Conservation (phyloP, 2,888 invertebrate genomes). For the Timema podura region DNA sequence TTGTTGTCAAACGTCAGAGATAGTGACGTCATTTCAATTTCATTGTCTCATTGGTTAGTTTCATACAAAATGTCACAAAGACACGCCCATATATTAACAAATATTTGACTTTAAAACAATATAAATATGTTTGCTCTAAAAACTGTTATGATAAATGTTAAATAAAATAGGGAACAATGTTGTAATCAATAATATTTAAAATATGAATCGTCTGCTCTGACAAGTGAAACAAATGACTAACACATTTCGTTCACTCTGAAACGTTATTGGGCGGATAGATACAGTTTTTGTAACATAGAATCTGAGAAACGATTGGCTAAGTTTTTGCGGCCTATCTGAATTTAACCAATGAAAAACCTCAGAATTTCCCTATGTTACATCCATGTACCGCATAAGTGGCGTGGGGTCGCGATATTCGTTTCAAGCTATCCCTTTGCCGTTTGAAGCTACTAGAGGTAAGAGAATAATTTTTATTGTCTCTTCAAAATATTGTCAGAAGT, state of each 20-base stretch:
- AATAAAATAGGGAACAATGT: too few relatives aligned
- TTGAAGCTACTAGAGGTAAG: conserved; percentile 56
- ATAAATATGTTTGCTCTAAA: too few relatives aligned
- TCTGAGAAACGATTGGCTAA: conserved; percentile 48
- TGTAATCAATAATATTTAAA: too few relatives aligned
- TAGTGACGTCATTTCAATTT: too few relatives aligned
- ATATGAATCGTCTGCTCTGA: conserved; percentile 16
- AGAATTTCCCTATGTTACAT: conserved; percentile 46
- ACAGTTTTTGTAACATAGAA: conserved; percentile 27
- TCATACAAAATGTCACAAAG: too few relatives aligned
- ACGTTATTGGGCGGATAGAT: conserved; percentile 14
- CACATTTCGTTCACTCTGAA: background rate
- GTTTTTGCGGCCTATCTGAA: conserved; percentile 58
- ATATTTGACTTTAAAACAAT: too few relatives aligned
- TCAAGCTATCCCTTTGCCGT: conserved; percentile 55
- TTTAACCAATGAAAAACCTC: conserved; percentile 50
- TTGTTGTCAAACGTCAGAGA: too few relatives aligned
- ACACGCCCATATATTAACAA: too few relatives aligned
- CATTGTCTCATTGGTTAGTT: too few relatives aligned
- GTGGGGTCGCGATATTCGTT: conserved; percentile 61
- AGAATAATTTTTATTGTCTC: conserved; percentile 52
- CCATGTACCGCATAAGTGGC: conserved; percentile 59
- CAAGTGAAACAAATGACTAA: conserved; percentile 13
- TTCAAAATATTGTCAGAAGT: conserved; percentile 49
- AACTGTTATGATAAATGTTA: too few relatives aligned